phyloP scores from a whole-genome alignment of 2,888 invertebrate species.

The Pollenia griseotomentosa region DNA sequence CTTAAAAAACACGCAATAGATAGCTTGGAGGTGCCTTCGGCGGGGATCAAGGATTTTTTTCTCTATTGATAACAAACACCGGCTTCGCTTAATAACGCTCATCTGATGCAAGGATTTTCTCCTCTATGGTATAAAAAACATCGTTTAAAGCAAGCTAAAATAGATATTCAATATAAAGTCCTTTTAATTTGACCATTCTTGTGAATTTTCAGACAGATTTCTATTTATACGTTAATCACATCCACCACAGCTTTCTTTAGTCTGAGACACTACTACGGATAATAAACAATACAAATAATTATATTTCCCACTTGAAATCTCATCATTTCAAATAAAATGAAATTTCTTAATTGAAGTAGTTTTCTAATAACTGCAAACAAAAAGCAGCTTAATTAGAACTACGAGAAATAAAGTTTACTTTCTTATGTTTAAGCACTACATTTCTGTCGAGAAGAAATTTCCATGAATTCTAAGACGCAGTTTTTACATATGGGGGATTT shows the following conservation, averaged over 20 bases:
- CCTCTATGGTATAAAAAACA: too few relatives aligned
- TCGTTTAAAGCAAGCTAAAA: too few relatives aligned
- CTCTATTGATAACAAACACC: too few relatives aligned
- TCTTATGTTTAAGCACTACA: conserved; percentile 5
- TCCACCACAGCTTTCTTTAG: not conserved
- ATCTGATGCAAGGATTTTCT: too few relatives aligned
- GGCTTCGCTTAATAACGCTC: too few relatives aligned
- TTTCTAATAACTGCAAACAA: not conserved
- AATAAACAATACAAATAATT: not conserved
- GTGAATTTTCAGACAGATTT: not conserved
- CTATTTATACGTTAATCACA: not conserved
- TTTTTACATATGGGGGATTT: too few relatives aligned
- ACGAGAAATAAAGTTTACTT: conserved; percentile 35
- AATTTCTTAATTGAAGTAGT: conserved; percentile 71
- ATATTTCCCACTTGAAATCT: conserved; percentile 67
- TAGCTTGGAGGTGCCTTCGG: too few relatives aligned
- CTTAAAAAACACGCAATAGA: too few relatives aligned
- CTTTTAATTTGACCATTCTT: not conserved
- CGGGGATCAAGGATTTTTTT: too few relatives aligned
- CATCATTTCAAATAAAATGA: conserved; percentile 59
- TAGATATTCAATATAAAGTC: not conserved
- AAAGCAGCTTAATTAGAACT: not conserved
- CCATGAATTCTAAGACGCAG: not conserved
- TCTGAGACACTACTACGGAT: not conserved
- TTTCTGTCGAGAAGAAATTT: not conserved